Evolutionary conservation across 2,113 vertebrate species (phyloP), one percentile per base, ranked within the genome.

Genomic region (Bungarus multicinctus): DNA sequence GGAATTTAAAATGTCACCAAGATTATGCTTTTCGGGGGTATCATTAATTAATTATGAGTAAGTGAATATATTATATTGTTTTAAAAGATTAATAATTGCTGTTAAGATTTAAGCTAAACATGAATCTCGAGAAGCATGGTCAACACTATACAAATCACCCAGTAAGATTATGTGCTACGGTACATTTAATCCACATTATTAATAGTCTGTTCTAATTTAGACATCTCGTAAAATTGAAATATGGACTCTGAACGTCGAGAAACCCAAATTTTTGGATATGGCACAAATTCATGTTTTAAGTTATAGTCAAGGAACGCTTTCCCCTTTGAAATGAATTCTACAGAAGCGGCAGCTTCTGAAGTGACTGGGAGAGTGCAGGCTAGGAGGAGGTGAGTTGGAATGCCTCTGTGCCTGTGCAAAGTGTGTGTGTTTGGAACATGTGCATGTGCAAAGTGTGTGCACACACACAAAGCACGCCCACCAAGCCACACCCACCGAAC

Each of bases 371-470:
- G 47, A 47, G 47, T 47, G 47, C 47, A 7, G 47, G 47, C 47
- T 47, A 7, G 6, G 0, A 47, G 47, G 47, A 47, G 47, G 47
- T 47, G 47, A 47, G 8, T 47, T 47, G 6, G 47, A 47, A 47
- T 1, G 1, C 8, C 47, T 47, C 47, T 47, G 47, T 1, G 1
- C 47, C 47, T 47, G 47, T 1, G 47, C 47, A 47, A 47, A 47
- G 47, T 1, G 6, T 47, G 7, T 1, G 1, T 47, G 47, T 1
- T 5, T 47, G 47, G 47, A 0, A 47, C 7, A n/a, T n/a, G n/a
- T n/a, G 47, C 47, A 47, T 5, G 47, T 7, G 6, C 47, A 47
- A 47, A 47, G 47, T 47, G 47, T 1, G 47, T 47, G 47, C 7
- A 47, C 6, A 4, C 8, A 5, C 8, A 7, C 7, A 47, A 47